Base-by-base conservation (phyloP, 2,113 vertebrate genomes). In the Phrynosoma platyrhinos region DNA sequence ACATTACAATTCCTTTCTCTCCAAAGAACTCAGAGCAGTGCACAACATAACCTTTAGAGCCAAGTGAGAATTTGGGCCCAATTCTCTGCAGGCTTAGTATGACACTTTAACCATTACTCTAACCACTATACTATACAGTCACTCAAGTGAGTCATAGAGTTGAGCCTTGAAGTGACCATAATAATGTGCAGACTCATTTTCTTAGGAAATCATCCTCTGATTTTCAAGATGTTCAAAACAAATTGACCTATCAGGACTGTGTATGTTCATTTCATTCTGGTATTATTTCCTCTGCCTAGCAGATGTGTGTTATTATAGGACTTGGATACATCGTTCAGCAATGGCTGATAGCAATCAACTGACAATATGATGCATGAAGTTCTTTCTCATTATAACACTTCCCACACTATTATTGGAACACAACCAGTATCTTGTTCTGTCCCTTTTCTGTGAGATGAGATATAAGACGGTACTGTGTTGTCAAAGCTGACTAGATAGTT, bases 291-390 rank as follows among this genome's bases (percentile, higher is more conserved):
- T 87, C 81, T 91, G 90, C 88, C 79, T 89, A 95, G 91, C 95
- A 96, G 94, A 94, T 95, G 92, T 80, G 81, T 72, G 13, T 92
- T 95, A 90, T 91, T 88, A 92, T 77, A 89, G 92, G 93, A 91
- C 95, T 96, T 86, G 72, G 93, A 94, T 92, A 96, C 89, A 93
- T 21, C 90, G 95, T 92, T 91, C 92, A 93, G 91, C 81, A 58
- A 10, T 97, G 95, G 96, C 84, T 97, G 96, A 95, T 96, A 97
- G 95, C 89, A 94, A 32, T 87, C 88, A 55, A 77, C 95, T 90
- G 93, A 93, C 91, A 86, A 91, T 53, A 91, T 95, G 95, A 95
- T 93, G 85, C 89, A 86, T 62, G 86, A 93, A 79, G 69, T 86
- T 91, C 81, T 87, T 85, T 91, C 20, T 68, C 13, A 52, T 93